Evolutionary conservation across 2,797 vertebrate species (phyloP), one percentile per base, ranked within the genome.

Genomic region (Falco naumanni): DNA sequence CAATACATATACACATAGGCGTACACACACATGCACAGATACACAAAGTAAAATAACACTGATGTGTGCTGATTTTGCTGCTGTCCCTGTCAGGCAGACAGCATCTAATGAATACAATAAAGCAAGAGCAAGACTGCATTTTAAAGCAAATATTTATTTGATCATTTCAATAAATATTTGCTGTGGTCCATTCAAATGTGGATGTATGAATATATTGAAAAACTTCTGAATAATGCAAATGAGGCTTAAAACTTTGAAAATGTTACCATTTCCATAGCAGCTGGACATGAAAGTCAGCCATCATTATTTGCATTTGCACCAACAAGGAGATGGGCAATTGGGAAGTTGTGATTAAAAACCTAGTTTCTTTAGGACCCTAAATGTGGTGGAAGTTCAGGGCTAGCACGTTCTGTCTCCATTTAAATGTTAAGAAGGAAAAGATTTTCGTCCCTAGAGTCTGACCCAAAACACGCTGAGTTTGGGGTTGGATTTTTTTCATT

Each of bases 131-230:
- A 34, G 11, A 37, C 45, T 92, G 41, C 16, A 56, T 85, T 94
- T 87, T 64, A 94, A 85, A 85, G 45, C 29, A 85, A 94, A 83
- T 83, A 89, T 89, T 93, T 81, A 39, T 83, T 80, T 57, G 25
- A 65, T 74, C 5, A 37, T 90, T 89, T 87, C 76, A 56, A 28
- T 61, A 85, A 72, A 80, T 33, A 89, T 41, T 41, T 41, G 29
- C 47, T 56, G 29, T 22, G 22, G 20, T 70, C 64, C 33, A 19
- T 74, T 95, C 60, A 68, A 83, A 71, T 57, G 29, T 75, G 43
- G 18, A 13, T 4, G 3, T 25, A 29, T 41, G 39, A 87, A 57
- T 57, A 64, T 47, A 65, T 21, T 0, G 1, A 85, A 57, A 83
- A 53, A 66, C 34, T 48, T 78, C 60, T 75, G 45, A 89, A 50